These are phyloP conservation scores for Machimus atricapillus DNA, from an alignment of 2,888 invertebrate species.

Conservation along the genomic window DNA sequence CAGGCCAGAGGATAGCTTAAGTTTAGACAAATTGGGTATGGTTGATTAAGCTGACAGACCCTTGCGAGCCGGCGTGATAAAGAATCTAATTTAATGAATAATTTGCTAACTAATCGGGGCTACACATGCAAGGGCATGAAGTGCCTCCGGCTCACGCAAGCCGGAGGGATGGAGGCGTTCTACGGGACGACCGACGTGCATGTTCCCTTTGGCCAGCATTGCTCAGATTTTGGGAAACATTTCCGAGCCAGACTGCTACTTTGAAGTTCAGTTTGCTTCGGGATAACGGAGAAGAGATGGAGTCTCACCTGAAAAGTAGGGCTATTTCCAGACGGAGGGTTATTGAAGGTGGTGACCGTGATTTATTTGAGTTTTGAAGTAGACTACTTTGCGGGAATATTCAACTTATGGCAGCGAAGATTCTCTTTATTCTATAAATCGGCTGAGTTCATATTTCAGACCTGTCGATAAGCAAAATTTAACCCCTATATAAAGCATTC, in stretches of 20 bases:
- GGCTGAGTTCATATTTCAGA: no score
- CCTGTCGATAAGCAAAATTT: neutral
- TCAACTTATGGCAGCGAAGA: neutral
- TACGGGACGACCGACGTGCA: neutral
- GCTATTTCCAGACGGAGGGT: neutral
- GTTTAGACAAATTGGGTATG: constrained; percentile 31
- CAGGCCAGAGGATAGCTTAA: constrained; percentile 10
- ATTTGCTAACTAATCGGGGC: constrained; percentile 27
- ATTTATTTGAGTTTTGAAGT: neutral
- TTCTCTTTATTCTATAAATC: neutral
- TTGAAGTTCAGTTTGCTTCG: neutral
- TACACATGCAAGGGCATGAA: constrained; percentile 32
- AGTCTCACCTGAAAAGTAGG: neutral
- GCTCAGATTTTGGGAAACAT: neutral
- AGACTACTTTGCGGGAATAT: neutral
- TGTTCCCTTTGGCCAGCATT: neutral
- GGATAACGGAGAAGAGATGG: neutral
- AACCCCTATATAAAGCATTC: no score
- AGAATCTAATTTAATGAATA: constrained; percentile 34
- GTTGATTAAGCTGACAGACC: constrained; percentile 36
- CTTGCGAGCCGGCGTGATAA: constrained; percentile 30
- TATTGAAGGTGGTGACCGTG: neutral
- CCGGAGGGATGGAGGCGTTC: neutral
- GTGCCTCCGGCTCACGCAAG: constrained; percentile 24
- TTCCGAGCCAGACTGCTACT: neutral